phyloP scores from a whole-genome alignment of 2,113 vertebrate species.

The Papio anubis region DNA sequence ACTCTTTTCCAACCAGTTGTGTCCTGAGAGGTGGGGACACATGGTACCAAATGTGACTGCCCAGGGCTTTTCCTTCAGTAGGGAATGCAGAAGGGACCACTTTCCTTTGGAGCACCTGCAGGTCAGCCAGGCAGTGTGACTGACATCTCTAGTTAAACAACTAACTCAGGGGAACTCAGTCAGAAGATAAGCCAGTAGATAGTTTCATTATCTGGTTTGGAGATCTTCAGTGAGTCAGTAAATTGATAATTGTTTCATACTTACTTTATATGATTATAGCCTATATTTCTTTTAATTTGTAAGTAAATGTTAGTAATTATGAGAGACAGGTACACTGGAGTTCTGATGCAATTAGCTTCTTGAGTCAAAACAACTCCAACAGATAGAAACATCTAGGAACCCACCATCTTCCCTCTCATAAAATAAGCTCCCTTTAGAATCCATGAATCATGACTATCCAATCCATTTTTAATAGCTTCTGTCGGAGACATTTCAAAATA shows the following conservation, averaged over 20 bases:
- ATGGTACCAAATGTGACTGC: neutral
- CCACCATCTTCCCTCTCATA: neutral
- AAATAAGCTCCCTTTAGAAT: slow-evolving; percentile 30
- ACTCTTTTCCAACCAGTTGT: neutral
- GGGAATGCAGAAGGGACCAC: neutral
- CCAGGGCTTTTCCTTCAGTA: neutral
- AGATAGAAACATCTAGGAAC: neutral
- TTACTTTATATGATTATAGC: neutral
- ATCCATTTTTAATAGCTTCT: slow-evolving; percentile 12
- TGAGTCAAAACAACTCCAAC: neutral
- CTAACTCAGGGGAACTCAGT: neutral
- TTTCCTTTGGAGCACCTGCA: neutral
- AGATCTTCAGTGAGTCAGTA: neutral
- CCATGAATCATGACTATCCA: neutral
- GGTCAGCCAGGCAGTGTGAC: neutral
- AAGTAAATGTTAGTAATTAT: slow-evolving; percentile 26
- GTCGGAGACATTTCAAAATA: slow-evolving; percentile 56
- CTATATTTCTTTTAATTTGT: slow-evolving; percentile 32
- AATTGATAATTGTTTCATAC: neutral
- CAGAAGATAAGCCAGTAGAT: neutral
- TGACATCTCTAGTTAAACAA: neutral
- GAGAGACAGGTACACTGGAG: neutral
- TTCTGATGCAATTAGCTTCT: neutral
- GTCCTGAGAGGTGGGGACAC: neutral
- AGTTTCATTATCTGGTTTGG: neutral